These are phyloP conservation scores for Bathynomus jamesi DNA, from an alignment of 1,140 invertebrate genomes.

Conservation along the genomic window DNA sequence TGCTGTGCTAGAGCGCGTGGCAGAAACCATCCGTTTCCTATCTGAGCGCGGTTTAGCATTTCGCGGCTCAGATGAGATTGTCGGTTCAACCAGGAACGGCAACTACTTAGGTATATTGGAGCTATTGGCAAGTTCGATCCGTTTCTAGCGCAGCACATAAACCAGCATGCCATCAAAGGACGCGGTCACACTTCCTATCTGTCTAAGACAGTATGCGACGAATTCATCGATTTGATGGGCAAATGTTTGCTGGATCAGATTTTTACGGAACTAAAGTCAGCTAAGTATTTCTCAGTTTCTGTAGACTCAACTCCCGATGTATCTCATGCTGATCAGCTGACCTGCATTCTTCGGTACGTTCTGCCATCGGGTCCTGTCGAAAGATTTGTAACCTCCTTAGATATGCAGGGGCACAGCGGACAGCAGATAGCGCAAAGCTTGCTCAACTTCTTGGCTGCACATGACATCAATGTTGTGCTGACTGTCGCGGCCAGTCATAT, in stretches of 20 bases:
- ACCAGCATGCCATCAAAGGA: not conserved
- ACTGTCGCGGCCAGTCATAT: constrained; percentile 12
- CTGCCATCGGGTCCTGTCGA: constrained; percentile 14
- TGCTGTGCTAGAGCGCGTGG: not conserved
- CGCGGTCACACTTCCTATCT: not conserved
- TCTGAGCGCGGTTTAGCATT: not conserved
- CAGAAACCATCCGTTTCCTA: not conserved
- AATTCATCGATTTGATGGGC: not conserved
- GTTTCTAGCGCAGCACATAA: too few species aligned
- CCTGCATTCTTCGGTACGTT: constrained; percentile 30
- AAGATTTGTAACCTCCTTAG: constrained; percentile 21
- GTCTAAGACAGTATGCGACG: too few species aligned
- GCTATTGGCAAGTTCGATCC: not conserved
- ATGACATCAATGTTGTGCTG: too few species aligned
- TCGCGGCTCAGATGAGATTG: not conserved
- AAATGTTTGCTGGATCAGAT: too few species aligned
- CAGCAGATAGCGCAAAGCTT: constrained; percentile 15
- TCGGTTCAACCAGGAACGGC: not conserved
- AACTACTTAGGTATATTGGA: not conserved
- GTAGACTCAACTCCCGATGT: constrained; percentile 37
- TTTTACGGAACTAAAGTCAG: constrained; percentile 16
- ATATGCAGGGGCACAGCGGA: constrained; percentile 13
- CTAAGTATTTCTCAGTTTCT: constrained; percentile 37
- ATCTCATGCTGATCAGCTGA: constrained; percentile 33
- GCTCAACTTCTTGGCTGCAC: constrained; percentile 8